A percentile compares a stretch with the other conserved stretches of the same genome.
These are phyloP conservation scores for Engystomops pustulosus DNA, from an alignment of 2,113 vertebrate species.

Conservation along the genomic window DNA sequence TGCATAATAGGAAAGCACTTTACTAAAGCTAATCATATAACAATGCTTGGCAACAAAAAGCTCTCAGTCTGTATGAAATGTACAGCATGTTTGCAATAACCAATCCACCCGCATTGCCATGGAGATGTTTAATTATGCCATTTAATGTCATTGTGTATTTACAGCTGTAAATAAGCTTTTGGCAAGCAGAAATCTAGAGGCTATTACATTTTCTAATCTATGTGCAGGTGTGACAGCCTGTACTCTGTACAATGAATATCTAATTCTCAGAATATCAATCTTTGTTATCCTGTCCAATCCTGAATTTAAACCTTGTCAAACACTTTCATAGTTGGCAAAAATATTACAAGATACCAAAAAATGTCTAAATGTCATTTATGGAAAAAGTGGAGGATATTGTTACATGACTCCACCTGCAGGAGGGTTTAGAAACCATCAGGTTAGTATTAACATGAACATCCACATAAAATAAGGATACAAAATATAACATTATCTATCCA, in stretches of 20 bases:
- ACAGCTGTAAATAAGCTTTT: conserved; percentile 50
- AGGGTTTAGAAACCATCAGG: no score
- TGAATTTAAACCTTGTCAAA: no score
- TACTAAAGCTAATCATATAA: conserved; percentile 45
- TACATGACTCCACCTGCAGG: background rate
- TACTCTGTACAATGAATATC: background rate
- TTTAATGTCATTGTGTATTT: conserved; percentile 51
- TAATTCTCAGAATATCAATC: background rate
- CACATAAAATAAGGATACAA: no score
- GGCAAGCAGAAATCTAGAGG: conserved; percentile 15
- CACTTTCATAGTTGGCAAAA: background rate
- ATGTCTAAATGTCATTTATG: background rate
- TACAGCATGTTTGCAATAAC: background rate
- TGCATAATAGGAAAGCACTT: conserved; percentile 13
- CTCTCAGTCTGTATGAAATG: conserved; percentile 15
- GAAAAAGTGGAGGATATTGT: background rate
- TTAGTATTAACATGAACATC: no score
- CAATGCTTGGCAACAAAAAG: conserved; percentile 44
- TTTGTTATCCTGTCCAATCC: background rate
- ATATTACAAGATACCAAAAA: background rate
- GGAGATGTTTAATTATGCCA: conserved; percentile 41
- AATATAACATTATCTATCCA: no score
- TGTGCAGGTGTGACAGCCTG: conserved; percentile 35
- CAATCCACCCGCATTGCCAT: conserved; percentile 30
- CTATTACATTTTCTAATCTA: conserved; percentile 32